Evolutionary conservation across 2,888 invertebrate genomes (phyloP).

Genomic region (Sinotaia quadrata): DNA sequence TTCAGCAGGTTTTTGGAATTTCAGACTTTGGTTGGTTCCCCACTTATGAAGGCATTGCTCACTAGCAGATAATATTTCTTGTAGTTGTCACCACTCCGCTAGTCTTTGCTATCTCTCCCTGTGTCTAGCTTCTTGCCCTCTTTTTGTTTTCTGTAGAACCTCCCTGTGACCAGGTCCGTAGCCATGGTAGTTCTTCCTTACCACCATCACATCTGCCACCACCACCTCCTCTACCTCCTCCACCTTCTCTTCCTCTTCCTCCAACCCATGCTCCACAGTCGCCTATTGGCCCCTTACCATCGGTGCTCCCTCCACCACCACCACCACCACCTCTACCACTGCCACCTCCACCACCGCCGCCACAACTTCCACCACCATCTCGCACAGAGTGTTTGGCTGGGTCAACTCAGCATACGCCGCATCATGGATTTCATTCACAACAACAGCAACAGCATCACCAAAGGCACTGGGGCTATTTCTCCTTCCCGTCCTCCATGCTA

Average conservation of each 20-base stretch:
- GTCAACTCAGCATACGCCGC: slow-evolving; percentile 9
- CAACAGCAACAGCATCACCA: slow-evolving; percentile 20
- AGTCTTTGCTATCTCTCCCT: not conserved
- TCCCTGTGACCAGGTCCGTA: slow-evolving; percentile 36
- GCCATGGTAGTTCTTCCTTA: slow-evolving; percentile 32
- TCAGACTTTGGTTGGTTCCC: not conserved
- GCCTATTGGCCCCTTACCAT: slow-evolving; percentile 27
- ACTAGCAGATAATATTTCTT: no score
- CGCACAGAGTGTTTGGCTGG: not conserved
- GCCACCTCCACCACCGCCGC: slow-evolving; percentile 15
- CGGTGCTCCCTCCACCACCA: slow-evolving; percentile 39
- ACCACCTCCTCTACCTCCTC: slow-evolving; percentile 27
- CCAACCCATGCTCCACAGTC: slow-evolving; percentile 41
- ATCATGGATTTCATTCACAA: not conserved
- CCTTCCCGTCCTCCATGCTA: slow-evolving; percentile 90
- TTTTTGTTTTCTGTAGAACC: slow-evolving; percentile 34
- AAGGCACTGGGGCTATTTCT: slow-evolving; percentile 77
- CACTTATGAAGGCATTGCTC: no score
- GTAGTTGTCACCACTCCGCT: not conserved
- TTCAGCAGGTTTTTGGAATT: no score
- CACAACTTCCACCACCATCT: slow-evolving; percentile 2
- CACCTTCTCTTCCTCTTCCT: slow-evolving; percentile 17
- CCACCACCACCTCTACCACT: slow-evolving; percentile 44
- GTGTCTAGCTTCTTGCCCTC: slow-evolving; percentile 19
- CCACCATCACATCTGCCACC: slow-evolving; percentile 34